phyloP scores from a whole-genome alignment of 2,888 invertebrate species.

The Cactoblastis cactorum region DNA sequence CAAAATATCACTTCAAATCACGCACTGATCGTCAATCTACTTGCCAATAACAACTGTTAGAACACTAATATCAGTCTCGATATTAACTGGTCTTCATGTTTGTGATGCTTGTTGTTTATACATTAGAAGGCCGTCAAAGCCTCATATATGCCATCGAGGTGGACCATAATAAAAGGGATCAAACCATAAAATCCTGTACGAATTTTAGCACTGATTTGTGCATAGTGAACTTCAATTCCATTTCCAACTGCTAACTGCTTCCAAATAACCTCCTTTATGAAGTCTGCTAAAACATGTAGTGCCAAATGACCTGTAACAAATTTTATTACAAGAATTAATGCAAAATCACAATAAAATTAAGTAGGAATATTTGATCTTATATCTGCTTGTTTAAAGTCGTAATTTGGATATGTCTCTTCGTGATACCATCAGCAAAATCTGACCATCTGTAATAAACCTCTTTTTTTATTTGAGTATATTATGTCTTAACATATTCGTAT shows the following conservation, averaged over 20 bases:
- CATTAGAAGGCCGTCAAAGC: conserved; percentile 38
- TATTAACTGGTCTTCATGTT: conserved; percentile 30
- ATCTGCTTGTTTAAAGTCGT: too few relatives aligned
- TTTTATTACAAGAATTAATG: too few relatives aligned
- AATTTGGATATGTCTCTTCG: too few relatives aligned
- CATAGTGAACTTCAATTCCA: not conserved
- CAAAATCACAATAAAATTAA: too few relatives aligned
- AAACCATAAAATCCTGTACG: not conserved
- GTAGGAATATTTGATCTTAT: too few relatives aligned
- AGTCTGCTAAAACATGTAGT: too few relatives aligned
- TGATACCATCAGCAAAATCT: too few relatives aligned
- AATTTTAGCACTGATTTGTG: conserved; percentile 10
- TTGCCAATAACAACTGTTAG: conserved; percentile 39
- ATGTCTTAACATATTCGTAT: too few relatives aligned
- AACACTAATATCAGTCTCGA: conserved; percentile 35
- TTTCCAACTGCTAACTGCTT: conserved; percentile 13
- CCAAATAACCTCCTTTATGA: too few relatives aligned
- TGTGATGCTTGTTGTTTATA: conserved; percentile 30
- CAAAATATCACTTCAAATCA: conserved; percentile 41
- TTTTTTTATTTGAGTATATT: too few relatives aligned
- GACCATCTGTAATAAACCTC: too few relatives aligned
- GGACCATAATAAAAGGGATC: not conserved
- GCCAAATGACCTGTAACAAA: conserved; percentile 32
- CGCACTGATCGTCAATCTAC: conserved; percentile 37
- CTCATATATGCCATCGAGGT: conserved; percentile 10